Conservation (phyloP, 1,140 invertebrate species). For the Lucilia sericata region DNA sequence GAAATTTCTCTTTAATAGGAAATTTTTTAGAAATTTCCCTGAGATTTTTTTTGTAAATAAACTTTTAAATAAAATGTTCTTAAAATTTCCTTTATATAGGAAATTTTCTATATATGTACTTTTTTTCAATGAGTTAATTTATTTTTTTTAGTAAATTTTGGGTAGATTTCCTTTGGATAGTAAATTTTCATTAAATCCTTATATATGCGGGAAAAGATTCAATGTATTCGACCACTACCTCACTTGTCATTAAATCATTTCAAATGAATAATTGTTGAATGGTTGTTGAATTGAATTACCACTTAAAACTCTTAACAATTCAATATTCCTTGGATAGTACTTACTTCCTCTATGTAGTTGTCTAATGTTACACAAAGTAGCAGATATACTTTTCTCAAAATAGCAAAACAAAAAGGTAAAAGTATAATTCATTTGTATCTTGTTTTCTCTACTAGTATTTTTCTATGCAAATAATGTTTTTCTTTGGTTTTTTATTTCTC, state of each 20-base stretch:
- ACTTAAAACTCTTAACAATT: slow-evolving; percentile 16
- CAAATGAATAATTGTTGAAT: not conserved
- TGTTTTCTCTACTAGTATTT: not conserved
- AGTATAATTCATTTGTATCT: not conserved
- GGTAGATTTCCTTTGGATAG: no score
- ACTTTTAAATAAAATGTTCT: no score
- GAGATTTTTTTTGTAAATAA: no score
- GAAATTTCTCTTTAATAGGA: no score
- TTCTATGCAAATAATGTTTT: slow-evolving; percentile 38
- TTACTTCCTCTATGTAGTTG: slow-evolving; percentile 12
- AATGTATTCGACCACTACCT: no score
- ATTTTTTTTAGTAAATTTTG: no score
- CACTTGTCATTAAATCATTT: not conserved
- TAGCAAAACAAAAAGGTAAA: not conserved
- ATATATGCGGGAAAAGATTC: no score
- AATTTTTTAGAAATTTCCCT: no score
- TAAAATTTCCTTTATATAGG: no score
- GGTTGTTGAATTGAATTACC: not conserved
- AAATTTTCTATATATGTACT: no score
- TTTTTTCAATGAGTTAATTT: no score
- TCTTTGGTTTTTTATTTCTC: not conserved
- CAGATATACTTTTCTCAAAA: not conserved
- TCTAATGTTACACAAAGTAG: slow-evolving; percentile 40
- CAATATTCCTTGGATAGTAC: not conserved
- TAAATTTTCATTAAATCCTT: no score